Evolutionary conservation across 2,888 invertebrate species (phyloP), one percentile per base, ranked within the genome.

Genomic region (Ophraella communa): DNA sequence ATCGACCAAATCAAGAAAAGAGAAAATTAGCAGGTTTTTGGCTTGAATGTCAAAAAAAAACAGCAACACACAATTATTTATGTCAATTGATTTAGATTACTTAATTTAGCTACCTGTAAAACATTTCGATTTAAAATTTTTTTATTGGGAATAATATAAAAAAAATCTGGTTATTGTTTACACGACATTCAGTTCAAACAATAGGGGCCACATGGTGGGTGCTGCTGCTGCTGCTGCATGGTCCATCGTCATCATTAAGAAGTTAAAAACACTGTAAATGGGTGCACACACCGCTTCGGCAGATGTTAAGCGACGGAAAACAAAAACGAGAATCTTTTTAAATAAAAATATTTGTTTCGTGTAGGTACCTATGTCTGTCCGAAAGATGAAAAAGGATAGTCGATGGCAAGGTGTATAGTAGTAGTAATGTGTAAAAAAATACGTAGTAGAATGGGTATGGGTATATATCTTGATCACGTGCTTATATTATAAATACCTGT

Each of bases 351-450:
- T 39, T 51, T 51, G 24, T 51, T 51, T 51, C 24, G 24, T 17
- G 4, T 14, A 2, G 8, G 10, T 27, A 27, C 4, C 27, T 24
- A 47, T 7, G 30, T 47, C 11, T 47, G 21, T 21, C 47, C 21
- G 11, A 47, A 27, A n/a, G 49, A 51, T 14, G 27, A 51, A 51
- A 14, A 27, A 14, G 49, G 49, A 27, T 27, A 24, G 49, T n/a
- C 49, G 49, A 24, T 51, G 49, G 69, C 69, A 69, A 69, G 69
- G 69, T 69, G 69, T 67, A 62, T 59, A 62, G 61, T 62, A 51
- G 61, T 61, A 30, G 66, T 60, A 64, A 63, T 53, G 60, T 59
- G 62, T 59, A 56, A 52, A 65, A 47, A 11, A 14, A 39, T 39
- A 17, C 39, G 39, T n/a, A 39, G 39, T 39, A 5, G 27, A 10